Percentiles rank a stretch among this genome's conserved stretches.
Conservation (phyloP, 2,797 vertebrate species). For the Darevskia mixta region DNA sequence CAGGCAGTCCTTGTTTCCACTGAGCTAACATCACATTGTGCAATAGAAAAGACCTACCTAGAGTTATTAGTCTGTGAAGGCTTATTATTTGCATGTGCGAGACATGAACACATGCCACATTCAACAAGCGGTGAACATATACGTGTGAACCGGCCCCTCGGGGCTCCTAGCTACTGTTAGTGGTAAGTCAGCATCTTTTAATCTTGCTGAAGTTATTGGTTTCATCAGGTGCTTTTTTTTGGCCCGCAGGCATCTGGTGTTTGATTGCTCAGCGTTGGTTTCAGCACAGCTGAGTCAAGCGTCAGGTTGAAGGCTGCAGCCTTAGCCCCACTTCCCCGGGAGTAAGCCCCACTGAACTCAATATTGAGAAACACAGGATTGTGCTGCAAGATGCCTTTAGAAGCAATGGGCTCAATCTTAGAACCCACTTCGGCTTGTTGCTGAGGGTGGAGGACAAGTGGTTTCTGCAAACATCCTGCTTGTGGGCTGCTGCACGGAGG, state of each 20-base stretch:
- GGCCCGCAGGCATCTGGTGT: slow-evolving; percentile 13
- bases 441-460: fast-evolving
- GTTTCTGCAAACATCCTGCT: slow-evolving; percentile 1
- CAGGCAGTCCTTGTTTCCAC: background rate
- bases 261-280: background rate
- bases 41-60: background rate
- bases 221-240: background rate
- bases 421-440: slow-evolving; percentile 6
- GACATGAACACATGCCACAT: background rate
- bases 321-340: no score
- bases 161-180: background rate
- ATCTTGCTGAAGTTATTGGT: background rate
- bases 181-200: background rate
- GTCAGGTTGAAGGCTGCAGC: background rate
- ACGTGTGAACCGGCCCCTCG: background rate
- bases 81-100: background rate
- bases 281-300: background rate
- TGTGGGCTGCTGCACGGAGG: slow-evolving; percentile 1
- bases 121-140: background rate
- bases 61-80: background rate
- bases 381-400: background rate
- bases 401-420: background rate
- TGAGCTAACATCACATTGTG: background rate
- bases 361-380: no score
- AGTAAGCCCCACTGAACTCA: no score